Percentiles rank a stretch among this genome's conserved stretches.
Evolutionary conservation across 2,797 vertebrate genomes (phyloP).

Genomic region (Acrossocheilus fasciatus): DNA sequence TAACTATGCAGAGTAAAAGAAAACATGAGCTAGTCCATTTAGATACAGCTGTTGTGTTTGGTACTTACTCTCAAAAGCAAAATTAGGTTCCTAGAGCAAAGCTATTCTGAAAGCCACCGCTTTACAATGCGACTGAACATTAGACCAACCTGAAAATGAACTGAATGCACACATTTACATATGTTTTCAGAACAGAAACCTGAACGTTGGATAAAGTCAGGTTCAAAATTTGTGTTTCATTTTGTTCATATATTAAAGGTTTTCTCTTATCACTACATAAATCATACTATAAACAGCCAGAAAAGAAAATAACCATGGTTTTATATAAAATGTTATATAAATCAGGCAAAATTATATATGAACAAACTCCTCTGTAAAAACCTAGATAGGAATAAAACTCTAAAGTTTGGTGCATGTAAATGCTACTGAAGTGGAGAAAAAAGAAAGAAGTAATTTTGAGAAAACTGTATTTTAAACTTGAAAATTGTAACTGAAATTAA

Average conservation of each 20-base stretch:
- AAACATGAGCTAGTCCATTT: background rate
- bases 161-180: background rate
- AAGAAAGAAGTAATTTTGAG: too few species aligned
- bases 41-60: background rate
- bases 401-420: too few species aligned
- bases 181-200: background rate
- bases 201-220: background rate
- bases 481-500: too few species aligned
- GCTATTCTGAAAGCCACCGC: background rate
- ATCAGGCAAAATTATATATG: too few species aligned
- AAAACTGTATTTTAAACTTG: too few species aligned
- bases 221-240: background rate
- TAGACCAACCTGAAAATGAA: background rate
- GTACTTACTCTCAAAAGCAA: background rate
- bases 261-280: background rate
- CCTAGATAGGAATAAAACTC: too few species aligned
- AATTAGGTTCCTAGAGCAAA: background rate
- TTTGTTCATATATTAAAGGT: background rate
- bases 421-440: too few species aligned
- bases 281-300: background rate
- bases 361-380: too few species aligned
- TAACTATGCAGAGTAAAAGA: background rate
- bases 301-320: background rate
- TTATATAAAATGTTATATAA: background rate
- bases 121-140: background rate